Evolutionary conservation across 2,888 invertebrate genomes (phyloP).

Genomic region (Dolomedes plantarius): DNA sequence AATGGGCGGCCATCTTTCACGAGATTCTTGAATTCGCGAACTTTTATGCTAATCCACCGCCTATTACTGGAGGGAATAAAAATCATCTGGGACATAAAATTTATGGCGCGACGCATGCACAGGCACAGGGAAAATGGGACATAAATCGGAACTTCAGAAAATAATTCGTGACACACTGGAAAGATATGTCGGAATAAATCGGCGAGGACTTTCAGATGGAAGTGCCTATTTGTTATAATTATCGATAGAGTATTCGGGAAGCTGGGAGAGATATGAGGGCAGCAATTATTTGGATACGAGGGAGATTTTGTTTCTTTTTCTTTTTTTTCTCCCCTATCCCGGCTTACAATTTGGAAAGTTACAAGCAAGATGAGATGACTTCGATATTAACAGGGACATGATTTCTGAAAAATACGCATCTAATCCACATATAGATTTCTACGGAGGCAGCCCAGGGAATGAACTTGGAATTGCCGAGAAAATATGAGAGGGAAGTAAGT

Average conservation of each 20-base stretch:
- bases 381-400: no score
- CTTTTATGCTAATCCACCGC: conserved; percentile 64
- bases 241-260: background rate
- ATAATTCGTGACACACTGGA: conserved; percentile 3
- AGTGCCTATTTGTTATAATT: background rate
- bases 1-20: background rate
- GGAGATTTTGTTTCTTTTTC: background rate
- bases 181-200: background rate
- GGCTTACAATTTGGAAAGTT: no score
- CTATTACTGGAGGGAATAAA: conserved; percentile 11
- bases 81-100: conserved; percentile 30
- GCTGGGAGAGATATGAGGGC: background rate
- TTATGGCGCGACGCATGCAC: conserved; percentile 46
- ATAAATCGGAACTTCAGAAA: conserved; percentile 40
- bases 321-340: no score
- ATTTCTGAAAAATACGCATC: no score
- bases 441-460: no score
- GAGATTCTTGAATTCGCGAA: background rate
- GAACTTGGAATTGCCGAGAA: no score
- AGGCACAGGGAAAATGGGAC: conserved; percentile 35
- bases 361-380: no score
- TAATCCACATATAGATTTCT: no score
- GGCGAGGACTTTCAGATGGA: background rate
- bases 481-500: no score
- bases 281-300: background rate